A percentile compares a stretch with the other conserved stretches of the same genome.
phyloP scores from a whole-genome alignment of 2,113 vertebrate genomes.

The Tragelaphus strepsiceros region DNA sequence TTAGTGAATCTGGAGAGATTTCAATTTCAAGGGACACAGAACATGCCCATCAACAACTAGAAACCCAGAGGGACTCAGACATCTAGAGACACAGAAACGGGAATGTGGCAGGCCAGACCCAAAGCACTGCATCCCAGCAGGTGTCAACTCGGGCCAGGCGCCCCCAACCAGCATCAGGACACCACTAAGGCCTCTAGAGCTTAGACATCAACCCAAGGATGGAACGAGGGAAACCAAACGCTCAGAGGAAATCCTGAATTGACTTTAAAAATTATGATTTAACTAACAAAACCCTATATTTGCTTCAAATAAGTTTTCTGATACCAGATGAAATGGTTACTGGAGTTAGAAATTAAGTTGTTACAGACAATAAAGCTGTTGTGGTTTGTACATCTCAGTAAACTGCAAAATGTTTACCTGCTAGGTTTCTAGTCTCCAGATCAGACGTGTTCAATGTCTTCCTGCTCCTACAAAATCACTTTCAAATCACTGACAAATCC shows the following conservation, averaged over 20 bases:
- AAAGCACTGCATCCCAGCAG: background rate
- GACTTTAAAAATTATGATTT: background rate
- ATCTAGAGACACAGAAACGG: background rate
- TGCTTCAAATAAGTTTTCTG: background rate
- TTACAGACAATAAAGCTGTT: background rate
- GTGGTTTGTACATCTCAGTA: background rate
- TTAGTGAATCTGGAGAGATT: background rate
- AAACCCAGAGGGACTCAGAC: background rate
- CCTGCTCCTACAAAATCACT: background rate
- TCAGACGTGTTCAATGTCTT: background rate
- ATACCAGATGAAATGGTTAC: background rate
- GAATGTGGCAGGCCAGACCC: background rate
- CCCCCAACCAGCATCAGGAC: background rate
- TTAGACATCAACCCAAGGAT: background rate
- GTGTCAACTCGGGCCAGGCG: no score
- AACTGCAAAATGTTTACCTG: background rate
- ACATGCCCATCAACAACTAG: background rate
- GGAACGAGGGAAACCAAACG: background rate
- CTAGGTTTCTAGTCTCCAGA: background rate
- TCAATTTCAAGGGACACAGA: background rate
- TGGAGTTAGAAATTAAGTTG: background rate
- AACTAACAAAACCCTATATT: background rate
- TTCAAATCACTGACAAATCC: background rate
- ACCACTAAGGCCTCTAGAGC: background rate
- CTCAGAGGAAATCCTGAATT: background rate